Percentiles rank a stretch among this genome's conserved stretches.
Evolutionary conservation across 2,888 invertebrate species (phyloP).

Genomic region (Lasioglossum morio): DNA sequence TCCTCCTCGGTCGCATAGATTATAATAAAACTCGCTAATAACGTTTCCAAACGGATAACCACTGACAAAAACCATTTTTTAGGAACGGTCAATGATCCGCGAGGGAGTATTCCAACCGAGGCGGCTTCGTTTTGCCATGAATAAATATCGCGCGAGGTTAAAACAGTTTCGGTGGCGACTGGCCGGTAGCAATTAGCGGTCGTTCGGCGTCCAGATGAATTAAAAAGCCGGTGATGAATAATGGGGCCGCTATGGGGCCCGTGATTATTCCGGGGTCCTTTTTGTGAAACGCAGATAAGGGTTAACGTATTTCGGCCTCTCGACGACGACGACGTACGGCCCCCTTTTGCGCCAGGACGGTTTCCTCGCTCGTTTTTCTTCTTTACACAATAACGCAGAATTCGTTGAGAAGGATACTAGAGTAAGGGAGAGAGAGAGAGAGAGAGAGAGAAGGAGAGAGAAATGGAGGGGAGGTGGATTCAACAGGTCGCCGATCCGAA

Average conservation of each 20-base stretch:
- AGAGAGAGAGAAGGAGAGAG: not conserved
- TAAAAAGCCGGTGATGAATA: slow-evolving; percentile 26
- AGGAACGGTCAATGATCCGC: not conserved
- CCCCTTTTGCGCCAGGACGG: not conserved
- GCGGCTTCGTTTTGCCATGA: not conserved
- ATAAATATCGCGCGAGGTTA: not conserved
- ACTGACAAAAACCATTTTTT: not conserved
- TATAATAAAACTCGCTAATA: not conserved
- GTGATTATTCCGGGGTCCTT: slow-evolving; percentile 41
- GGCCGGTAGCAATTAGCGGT: slow-evolving; percentile 28
- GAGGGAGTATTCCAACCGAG: not conserved
- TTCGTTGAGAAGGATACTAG: slow-evolving; percentile 57
- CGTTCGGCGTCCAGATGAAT: slow-evolving; percentile 34
- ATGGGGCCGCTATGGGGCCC: slow-evolving; percentile 30
- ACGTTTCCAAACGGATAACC: not conserved
- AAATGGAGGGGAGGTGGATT: slow-evolving; percentile 27
- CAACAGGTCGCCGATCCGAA: slow-evolving; percentile 69
- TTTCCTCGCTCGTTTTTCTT: slow-evolving; percentile 43
- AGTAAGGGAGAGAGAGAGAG: not conserved
- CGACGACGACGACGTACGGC: slow-evolving; percentile 8
- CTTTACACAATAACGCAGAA: slow-evolving; percentile 61
- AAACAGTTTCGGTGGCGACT: not conserved
- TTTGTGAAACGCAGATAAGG: slow-evolving; percentile 57
- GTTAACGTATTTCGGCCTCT: slow-evolving; percentile 62
- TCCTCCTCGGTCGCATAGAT: not conserved